phyloP scores from a whole-genome alignment of 2,797 vertebrate genomes.

The Agapornis canus region DNA sequence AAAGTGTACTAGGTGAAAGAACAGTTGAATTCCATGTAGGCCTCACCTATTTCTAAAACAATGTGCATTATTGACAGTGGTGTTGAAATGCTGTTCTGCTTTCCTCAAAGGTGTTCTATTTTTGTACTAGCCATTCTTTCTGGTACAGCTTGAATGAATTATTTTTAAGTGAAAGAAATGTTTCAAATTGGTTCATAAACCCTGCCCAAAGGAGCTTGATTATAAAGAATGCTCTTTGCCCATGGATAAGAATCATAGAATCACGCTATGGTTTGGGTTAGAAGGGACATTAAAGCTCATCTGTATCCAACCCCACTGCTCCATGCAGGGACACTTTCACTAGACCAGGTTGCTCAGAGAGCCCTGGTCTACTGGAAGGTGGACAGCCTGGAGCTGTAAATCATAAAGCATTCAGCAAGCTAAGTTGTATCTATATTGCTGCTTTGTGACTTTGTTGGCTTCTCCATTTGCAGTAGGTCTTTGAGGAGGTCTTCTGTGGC shows the following conservation, averaged over 20 bases:
- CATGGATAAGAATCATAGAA: not conserved
- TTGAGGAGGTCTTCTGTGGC: not conserved
- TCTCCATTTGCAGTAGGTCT: not conserved
- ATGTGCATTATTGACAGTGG: not conserved
- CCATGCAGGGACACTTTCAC: not conserved
- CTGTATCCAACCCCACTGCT: not conserved
- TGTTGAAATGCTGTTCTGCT: not conserved
- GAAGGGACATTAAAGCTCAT: fast-evolving
- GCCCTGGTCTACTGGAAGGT: not conserved
- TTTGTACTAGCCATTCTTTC: not conserved
- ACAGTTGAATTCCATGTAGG: not conserved
- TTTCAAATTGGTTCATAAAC: not conserved
- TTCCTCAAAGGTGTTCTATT: not conserved
- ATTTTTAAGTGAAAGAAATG: not conserved
- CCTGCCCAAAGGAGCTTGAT: not conserved
- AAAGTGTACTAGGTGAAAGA: not conserved
- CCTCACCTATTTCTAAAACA: not conserved
- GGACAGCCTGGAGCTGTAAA: not conserved
- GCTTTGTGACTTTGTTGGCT: not conserved
- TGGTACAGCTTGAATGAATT: not conserved
- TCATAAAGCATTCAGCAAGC: not conserved
- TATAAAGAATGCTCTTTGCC: not conserved
- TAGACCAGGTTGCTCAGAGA: not conserved
- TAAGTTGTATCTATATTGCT: not conserved
- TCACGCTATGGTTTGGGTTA: not conserved